These are phyloP conservation scores for Panagrolaimus sp. DNA, from an alignment of 1,140 invertebrate species.

Conservation along the genomic window DNA sequence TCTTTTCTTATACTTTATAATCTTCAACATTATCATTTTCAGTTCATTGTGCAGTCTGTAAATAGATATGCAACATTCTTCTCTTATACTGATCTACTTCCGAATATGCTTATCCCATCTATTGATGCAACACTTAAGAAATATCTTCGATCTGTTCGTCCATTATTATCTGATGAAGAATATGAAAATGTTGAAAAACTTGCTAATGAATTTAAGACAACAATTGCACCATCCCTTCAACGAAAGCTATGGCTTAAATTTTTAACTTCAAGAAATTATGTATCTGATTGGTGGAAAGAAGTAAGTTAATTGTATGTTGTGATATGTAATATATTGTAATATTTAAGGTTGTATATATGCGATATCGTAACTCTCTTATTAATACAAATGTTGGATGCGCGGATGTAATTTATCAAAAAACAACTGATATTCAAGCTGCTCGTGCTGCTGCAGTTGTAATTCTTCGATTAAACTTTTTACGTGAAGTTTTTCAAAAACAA, in stretches of 20 bases:
- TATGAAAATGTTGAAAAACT: constrained; percentile 75
- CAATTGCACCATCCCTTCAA: constrained; percentile 81
- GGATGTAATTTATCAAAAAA: constrained; percentile 36
- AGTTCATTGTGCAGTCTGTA: constrained; percentile 19
- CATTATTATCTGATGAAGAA: constrained; percentile 72
- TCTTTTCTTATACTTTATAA: no score
- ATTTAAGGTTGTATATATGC: constrained; percentile 39
- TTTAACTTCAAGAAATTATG: constrained; percentile 38
- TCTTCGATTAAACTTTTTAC: constrained; percentile 25
- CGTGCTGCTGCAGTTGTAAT: constrained; percentile 41
- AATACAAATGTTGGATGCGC: constrained; percentile 39
- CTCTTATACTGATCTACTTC: constrained; percentile 34
- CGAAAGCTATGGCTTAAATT: constrained; percentile 83
- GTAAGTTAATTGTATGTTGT: not conserved
- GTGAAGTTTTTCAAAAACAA: constrained; percentile 35
- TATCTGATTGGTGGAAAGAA: constrained; percentile 13
- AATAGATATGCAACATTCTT: constrained; percentile 33
- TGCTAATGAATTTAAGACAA: constrained; percentile 79
- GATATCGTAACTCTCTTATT: constrained; percentile 36
- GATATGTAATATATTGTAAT: not conserved
- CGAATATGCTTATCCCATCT: constrained; percentile 32
- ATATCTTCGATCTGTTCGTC: constrained; percentile 79
- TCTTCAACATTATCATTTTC: not conserved
- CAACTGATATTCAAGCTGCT: constrained; percentile 37
- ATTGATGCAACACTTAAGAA: constrained; percentile 29